Percentiles rank a stretch among this genome's conserved stretches.
Conservation (phyloP, 1,140 invertebrate genomes). For the Trichomalopsis sarcophagae region DNA sequence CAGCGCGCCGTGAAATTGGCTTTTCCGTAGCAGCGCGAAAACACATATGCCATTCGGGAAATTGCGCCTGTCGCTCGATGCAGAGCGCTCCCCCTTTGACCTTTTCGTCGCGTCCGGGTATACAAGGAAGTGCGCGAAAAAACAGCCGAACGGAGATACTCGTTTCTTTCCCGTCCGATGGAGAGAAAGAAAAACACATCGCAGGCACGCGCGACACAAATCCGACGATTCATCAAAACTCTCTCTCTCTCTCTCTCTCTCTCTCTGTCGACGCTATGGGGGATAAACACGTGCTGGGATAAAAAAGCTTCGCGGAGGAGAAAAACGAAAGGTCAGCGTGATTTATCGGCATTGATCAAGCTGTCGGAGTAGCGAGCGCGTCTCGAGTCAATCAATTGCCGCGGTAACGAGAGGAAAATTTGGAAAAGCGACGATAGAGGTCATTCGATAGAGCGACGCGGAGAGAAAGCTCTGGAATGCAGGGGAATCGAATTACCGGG, state of each 20-base stretch:
- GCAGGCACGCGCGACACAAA: neutral
- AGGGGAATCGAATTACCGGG: neutral
- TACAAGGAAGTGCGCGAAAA: slow-evolving; percentile 32
- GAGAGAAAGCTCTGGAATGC: neutral
- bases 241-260: no score
- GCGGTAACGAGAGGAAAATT: neutral
- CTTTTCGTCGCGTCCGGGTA: neutral
- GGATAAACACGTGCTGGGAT: slow-evolving; percentile 5
- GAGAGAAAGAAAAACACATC: neutral
- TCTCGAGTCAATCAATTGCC: slow-evolving; percentile 35
- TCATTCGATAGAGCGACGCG: neutral
- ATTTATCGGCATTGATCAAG: slow-evolving; percentile 46
- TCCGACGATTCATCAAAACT: neutral
- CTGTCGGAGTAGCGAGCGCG: neutral
- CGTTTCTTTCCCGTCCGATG: neutral
- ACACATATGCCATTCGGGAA: neutral
- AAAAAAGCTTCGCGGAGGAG: slow-evolving; percentile 1
- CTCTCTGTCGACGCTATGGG: no score
- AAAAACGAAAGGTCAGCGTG: slow-evolving; percentile 54
- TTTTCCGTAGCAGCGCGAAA: neutral
- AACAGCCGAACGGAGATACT: slow-evolving; percentile 41
- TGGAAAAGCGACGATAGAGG: neutral
- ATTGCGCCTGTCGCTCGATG: neutral
- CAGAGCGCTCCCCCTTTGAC: neutral
- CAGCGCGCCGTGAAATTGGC: neutral